Base-by-base conservation (phyloP, 2,888 invertebrate genomes). In the Lottia scabra region DNA sequence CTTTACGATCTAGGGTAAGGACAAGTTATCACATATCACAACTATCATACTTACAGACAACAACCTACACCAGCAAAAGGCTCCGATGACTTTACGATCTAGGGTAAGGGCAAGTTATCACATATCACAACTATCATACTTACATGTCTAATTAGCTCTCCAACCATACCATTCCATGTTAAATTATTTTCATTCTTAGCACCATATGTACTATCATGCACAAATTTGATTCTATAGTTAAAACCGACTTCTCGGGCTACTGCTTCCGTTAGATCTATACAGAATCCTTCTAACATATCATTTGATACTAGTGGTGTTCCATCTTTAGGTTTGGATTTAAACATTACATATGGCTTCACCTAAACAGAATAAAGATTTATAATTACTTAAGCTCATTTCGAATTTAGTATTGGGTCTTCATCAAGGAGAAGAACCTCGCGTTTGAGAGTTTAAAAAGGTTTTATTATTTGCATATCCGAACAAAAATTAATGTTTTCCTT, bases 301-400 rank as follows among this genome's bases (percentile, higher is more conserved):
- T 75, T 75, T 96, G 66, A 97, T 95, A 73, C 96, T 19, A 82
- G 74, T 0, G 84, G 82, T 12, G 67, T 67, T 6, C 85, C 85
- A 27, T 85, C 79, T 30, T 78, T 76, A 10, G 78, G 67, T 10
- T 75, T 74, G 16, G 73, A 71, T 64, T 77, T 82, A 65, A 80
- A 74, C 84, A 86, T 86, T 44, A 87, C 75, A 75, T 87, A 88
- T 13, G 88, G 88, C 44, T 75, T 74, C 38, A 83, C 83, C 88
- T 88, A 81, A 56, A 73, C 70, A 71, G 26, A 27, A 48, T 10
- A 63, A 48, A 63, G 63, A 4, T 5, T 1, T 43, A 4, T 38
- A 23, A 65, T 65, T 26, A 10, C 10, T 23, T 10, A 38, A 65
- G 16, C 23, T 26, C 23, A 65, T n/a, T 27, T 27, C 16, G 19